Base-by-base conservation (phyloP, 2,888 invertebrate species). In the Steinernema carpocapsae region DNA sequence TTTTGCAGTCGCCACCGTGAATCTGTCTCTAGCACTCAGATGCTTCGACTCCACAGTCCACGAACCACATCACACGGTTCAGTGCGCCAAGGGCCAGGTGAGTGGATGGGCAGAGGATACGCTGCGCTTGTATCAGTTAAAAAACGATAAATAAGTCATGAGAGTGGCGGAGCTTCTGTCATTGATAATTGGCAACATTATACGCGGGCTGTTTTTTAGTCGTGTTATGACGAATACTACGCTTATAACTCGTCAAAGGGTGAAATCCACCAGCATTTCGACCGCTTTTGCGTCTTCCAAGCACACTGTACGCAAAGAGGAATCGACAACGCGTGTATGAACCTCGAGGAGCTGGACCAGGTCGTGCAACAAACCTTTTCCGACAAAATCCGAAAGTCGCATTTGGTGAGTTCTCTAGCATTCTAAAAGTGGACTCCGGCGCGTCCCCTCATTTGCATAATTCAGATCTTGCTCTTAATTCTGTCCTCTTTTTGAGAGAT, bases 251-350 rank as follows among this genome's bases (percentile, higher is more conserved):
- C 74, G 70, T 56, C 56, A 22, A 76, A 76, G n/a, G 81, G 80
- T 14, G 52, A 75, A 0, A 71, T 80, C 24, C 72, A 74, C 7
- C 81, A 83, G 42, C 76, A 79, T 42, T 82, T 78, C 72, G 82
- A 83, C 24, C 71, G 84, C 24, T 84, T 83, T 75, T 84, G 84
- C 72, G 78, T 82, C 10, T 76, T 79, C 52, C 74, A 76, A 74
- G 75, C 76, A 19, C 79, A 81, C 71, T 84, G 84, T 71, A 26
- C 74, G 26, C 74, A 74, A 42, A 74, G 82, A 14, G 82, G 82
- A 71, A 79, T 83, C 70, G 76, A 79, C 70, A 76, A 77, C 17
- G 74, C 72, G 19, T 83, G 83, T 71, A 72, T 80, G 19, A 71
- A 52, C 3, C 56, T 81, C 26, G 75, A 75, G 24, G 77, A 79